Evolutionary conservation across 1,140 invertebrate genomes (phyloP), one percentile per base, ranked within the genome.

Genomic region (Drosophila parvula): DNA sequence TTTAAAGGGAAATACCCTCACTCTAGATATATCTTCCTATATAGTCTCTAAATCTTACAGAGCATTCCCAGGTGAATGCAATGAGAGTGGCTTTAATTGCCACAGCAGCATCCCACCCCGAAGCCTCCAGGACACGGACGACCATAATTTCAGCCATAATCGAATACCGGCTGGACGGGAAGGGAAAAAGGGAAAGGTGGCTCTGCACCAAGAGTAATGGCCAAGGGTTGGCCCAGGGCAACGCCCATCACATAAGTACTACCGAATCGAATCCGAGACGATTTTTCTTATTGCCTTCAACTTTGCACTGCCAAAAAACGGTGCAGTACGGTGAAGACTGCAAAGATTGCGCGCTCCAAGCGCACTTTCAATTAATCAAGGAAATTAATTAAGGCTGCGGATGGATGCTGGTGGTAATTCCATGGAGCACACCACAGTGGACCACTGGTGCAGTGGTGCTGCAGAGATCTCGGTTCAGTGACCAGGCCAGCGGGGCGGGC

Each of bases 281-380:
- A 83, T 83, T 78, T 83, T 78, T 80, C 56, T 71, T 70, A 78
- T 89, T 65, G 79, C 83, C 83, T 86, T 88, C 82, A 85, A 85
- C 83, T 88, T 86, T 86, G 75, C 83, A 88, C 79, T 79, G 79
- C 65, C 75, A 79, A 77, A 77, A 32, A 60, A 48, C 27, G 14
- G n/a, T 40, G 7, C 14, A 40, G 38, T 40, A 12, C 40, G 41
- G 60, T 12, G 12, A 53, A 73, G 53, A 38, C 34, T 7, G 51
- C 61, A 71, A 62, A 47, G 30, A 64, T 38, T 32, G 48, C 41
- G 47, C 18, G 27, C 60, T 48, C 65, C 55, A 70, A 74, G 78
- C 69, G 74, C 85, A 88, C 84, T 88, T 88, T 88, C 84, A 88
- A 88, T 88, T 88, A 89, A 88, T 88, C 84, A 88, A 88, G 77